Percentiles rank a stretch among this genome's conserved stretches.
phyloP scores from a whole-genome alignment of 2,797 vertebrate species.

The Cephalopachus bancanus region DNA sequence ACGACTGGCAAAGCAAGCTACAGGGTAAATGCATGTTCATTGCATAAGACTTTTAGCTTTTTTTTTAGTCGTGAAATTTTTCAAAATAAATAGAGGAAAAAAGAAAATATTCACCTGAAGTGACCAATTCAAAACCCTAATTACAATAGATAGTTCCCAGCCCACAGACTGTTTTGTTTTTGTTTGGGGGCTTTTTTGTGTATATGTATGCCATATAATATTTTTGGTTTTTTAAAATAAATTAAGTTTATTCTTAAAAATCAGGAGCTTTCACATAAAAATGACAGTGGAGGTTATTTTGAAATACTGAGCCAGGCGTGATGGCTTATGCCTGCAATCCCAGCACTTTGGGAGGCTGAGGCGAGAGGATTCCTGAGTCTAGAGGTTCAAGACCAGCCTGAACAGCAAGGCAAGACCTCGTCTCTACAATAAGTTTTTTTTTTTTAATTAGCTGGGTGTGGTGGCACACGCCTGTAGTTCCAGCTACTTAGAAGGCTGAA shows the following conservation, averaged over 20 bases:
- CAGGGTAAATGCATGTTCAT: neutral
- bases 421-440: no score
- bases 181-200: no score
- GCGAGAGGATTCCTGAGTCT: no score
- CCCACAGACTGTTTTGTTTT: conserved; percentile 3
- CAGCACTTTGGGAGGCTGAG: no score
- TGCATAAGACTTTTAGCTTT: neutral
- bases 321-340: no score
- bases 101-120: neutral
- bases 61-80: neutral
- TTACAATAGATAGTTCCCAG: neutral
- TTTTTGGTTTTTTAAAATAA: neutral
- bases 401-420: no score
- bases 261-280: neutral
- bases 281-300: neutral
- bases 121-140: neutral
- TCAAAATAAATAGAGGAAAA: neutral
- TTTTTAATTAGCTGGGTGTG: no score
- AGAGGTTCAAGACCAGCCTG: no score
- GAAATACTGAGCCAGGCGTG: neutral
- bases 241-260: conserved; percentile 4
- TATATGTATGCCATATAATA: neutral
- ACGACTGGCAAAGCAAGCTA: neutral
- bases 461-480: no score
- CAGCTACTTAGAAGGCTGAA: no score